Evolutionary conservation across 2,888 invertebrate species (phyloP).

Genomic region (Calliopum simillimum): DNA sequence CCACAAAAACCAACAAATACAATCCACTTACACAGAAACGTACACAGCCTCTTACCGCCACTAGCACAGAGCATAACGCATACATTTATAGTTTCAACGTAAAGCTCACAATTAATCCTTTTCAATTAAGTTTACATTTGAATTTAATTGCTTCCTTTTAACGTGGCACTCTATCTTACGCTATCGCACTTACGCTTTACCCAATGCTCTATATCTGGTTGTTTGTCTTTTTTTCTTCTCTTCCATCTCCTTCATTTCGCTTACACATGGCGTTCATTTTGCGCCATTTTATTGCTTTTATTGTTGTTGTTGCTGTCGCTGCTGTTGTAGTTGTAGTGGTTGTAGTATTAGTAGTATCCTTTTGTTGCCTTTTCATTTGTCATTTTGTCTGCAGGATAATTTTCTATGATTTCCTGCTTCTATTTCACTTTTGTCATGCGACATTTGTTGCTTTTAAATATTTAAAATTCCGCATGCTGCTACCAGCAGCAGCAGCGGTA

Average conservation of each 20-base stretch:
- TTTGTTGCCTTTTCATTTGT: too few species aligned
- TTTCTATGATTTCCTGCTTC: conserved; percentile 13
- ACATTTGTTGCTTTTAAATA: conserved; percentile 3
- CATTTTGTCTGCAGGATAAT: conserved; percentile 6
- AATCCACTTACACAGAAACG: background rate
- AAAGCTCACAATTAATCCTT: conserved; percentile 43
- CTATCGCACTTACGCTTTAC: too few species aligned
- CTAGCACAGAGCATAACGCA: background rate
- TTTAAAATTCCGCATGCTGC: background rate
- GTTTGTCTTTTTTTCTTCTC: background rate
- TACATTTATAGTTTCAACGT: background rate
- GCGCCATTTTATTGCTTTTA: background rate
- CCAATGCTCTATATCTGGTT: background rate
- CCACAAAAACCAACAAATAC: too few species aligned
- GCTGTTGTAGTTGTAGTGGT: background rate
- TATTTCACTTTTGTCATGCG: background rate
- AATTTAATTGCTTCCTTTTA: conserved; percentile 51
- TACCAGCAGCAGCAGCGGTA: too few species aligned
- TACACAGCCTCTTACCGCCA: background rate
- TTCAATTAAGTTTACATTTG: conserved; percentile 52
- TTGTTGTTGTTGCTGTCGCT: background rate
- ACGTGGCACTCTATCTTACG: conserved; percentile 12
- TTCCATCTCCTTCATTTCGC: background rate
- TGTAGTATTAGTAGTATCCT: too few species aligned
- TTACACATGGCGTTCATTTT: background rate